Evolutionary conservation across 2,888 invertebrate species (phyloP).

Genomic region (Metalampra italica): DNA sequence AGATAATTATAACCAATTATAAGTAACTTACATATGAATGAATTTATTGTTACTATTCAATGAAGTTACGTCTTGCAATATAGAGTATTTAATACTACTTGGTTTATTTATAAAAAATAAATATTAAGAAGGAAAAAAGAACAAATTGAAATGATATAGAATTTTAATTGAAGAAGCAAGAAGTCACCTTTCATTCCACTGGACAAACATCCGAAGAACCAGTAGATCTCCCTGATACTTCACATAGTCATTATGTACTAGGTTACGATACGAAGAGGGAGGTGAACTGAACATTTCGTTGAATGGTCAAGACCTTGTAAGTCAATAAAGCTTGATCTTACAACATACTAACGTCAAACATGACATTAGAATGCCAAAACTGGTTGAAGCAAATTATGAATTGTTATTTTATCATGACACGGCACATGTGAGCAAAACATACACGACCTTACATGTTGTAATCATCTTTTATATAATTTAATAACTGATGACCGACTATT

Average conservation of each 20-base stretch:
- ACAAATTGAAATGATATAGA: no score
- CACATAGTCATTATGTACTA: not conserved
- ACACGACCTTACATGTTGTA: constrained; percentile 1
- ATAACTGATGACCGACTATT: no score
- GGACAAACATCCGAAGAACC: not conserved
- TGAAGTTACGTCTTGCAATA: no score
- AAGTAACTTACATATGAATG: not conserved
- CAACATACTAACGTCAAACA: not conserved
- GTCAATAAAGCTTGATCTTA: constrained; percentile 4
- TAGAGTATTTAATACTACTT: no score
- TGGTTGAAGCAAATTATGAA: constrained; percentile 9
- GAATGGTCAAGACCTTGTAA: not conserved
- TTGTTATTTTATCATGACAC: constrained; percentile 6
- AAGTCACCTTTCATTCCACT: no score
- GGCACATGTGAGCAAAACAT: not conserved
- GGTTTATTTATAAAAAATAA: no score
- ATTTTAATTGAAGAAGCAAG: no score
- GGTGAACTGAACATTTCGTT: not conserved
- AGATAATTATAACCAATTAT: not conserved
- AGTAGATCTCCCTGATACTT: not conserved
- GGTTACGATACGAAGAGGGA: not conserved
- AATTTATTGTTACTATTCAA: not conserved
- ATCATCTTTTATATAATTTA: constrained; percentile 2
- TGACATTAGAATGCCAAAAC: constrained; percentile 9
- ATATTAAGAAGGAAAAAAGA: no score